These are phyloP conservation scores for Eunapius fragilis DNA, from an alignment of 37 sponge, comb jelly and placozoan genomes.

Conservation along the genomic window DNA sequence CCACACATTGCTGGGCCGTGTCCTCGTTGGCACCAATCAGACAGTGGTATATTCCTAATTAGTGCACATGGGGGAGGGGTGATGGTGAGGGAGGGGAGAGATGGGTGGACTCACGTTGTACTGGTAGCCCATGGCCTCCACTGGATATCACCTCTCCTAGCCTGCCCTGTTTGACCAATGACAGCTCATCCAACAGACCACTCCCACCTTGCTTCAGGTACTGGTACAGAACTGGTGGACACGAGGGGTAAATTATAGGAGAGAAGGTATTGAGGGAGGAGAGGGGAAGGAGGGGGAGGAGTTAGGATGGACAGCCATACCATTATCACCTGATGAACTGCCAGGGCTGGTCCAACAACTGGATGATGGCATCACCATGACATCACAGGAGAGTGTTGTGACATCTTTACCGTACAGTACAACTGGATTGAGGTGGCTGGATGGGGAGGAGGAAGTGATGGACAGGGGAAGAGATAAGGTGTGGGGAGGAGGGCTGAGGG, in stretches of 20 bases:
- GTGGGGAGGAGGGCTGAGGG: not conserved
- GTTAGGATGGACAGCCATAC: not conserved
- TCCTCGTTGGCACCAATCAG: slow-evolving; percentile 59
- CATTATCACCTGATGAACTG: not conserved
- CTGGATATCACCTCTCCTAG: slow-evolving; percentile 63
- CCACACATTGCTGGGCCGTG: slow-evolving; percentile 22
- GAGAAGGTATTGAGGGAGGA: not conserved
- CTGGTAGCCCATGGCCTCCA: slow-evolving; percentile 45
- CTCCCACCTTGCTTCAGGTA: slow-evolving; percentile 24
- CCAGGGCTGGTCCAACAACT: slow-evolving; percentile 8
- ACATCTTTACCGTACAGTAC: slow-evolving; percentile 9
- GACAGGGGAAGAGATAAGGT: not conserved
- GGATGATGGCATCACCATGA: slow-evolving; percentile 42
- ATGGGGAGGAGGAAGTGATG: not conserved
- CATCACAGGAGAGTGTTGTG: slow-evolving; percentile 42
- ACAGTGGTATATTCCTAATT: slow-evolving; percentile 52
- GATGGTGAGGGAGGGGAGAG: not conserved
- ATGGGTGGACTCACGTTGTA: slow-evolving; percentile 22
- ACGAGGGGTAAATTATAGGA: too few relatives aligned
- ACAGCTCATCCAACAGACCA: slow-evolving; percentile 47
- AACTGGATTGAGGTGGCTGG: slow-evolving; percentile 5
- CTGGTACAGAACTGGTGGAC: slow-evolving; percentile 29
- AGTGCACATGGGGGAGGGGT: not conserved
- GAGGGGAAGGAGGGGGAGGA: not conserved
- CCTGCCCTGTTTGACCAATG: slow-evolving; percentile 25